Evolutionary conservation across 2,797 vertebrate species (phyloP).

Genomic region (Thalassophryne amazonica): DNA sequence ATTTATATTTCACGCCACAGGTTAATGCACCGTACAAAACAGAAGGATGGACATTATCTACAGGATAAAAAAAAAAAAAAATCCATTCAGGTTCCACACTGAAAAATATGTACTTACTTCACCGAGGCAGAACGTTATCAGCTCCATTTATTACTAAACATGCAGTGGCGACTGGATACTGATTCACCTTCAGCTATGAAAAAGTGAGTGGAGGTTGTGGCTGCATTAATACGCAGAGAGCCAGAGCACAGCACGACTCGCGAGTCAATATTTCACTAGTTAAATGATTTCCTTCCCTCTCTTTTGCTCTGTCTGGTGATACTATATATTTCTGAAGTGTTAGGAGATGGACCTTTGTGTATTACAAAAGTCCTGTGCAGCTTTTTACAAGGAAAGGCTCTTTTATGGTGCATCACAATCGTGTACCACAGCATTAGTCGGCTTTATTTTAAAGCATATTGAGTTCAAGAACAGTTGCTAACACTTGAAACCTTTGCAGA

Average conservation of each 20-base stretch:
- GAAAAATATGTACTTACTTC: conserved; percentile 19
- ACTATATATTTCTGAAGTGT: conserved; percentile 28
- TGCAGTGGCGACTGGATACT: conserved; percentile 28
- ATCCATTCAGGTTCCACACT: conserved; percentile 15
- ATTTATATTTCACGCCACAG: background rate
- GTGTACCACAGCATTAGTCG: background rate
- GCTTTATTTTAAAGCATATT: background rate
- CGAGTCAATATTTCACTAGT: conserved; percentile 49
- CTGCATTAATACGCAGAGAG: conserved; percentile 60
- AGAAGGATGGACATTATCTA: conserved; percentile 14
- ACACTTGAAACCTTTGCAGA: too few relatives aligned
- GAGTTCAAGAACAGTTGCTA: too few relatives aligned
- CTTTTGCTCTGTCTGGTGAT: conserved; percentile 27
- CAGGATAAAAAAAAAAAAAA: conserved; percentile 10
- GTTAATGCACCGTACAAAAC: conserved; percentile 6
- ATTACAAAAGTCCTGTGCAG: conserved; percentile 27
- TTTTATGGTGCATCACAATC: background rate
- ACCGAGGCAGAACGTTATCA: conserved; percentile 25
- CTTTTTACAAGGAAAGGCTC: conserved; percentile 8
- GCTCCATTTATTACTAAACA: conserved; percentile 45
- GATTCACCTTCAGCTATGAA: conserved; percentile 46
- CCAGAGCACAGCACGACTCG: conserved; percentile 45
- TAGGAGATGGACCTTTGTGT: conserved; percentile 19
- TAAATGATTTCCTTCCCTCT: conserved; percentile 54
- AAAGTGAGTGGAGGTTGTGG: conserved; percentile 40